phyloP scores from a whole-genome alignment of 30 jellyfish, hydroid and myxozoan species.

The Aurelia sp. region DNA sequence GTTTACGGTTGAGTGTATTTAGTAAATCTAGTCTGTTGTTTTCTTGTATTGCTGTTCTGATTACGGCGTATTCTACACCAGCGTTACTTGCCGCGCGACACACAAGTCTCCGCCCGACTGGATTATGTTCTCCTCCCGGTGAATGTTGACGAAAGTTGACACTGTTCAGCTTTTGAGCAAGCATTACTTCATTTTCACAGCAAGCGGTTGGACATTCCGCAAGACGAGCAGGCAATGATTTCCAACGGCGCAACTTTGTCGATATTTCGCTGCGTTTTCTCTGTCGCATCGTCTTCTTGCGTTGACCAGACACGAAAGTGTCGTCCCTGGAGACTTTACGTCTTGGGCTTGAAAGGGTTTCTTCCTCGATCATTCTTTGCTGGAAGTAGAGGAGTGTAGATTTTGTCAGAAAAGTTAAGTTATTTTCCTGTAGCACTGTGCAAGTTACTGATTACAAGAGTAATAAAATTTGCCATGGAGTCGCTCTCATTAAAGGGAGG shows the following conservation, averaged over 20 bases:
- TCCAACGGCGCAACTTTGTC: conserved; percentile 29
- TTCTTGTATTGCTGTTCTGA: conserved; percentile 69
- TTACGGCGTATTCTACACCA: conserved; percentile 56
- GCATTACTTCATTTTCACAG: background rate
- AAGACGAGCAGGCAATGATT: conserved; percentile 43
- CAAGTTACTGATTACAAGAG: too few relatives aligned
- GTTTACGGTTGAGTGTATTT: conserved; percentile 48
- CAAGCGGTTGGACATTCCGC: background rate
- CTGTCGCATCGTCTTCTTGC: background rate
- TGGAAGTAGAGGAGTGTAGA: too few relatives aligned
- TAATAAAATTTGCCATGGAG: too few relatives aligned
- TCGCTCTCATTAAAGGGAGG: too few relatives aligned
- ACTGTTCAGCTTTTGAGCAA: background rate
- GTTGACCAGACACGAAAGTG: background rate
- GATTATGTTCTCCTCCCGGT: too few relatives aligned
- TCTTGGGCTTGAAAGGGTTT: too few relatives aligned
- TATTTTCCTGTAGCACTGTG: too few relatives aligned
- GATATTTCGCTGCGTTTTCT: conserved; percentile 21
- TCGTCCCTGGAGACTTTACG: background rate
- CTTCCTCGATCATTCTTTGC: too few relatives aligned
- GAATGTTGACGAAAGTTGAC: too few relatives aligned
- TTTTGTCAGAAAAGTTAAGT: too few relatives aligned
- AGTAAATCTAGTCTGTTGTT: conserved; percentile 58
- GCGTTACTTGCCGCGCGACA: conserved; percentile 67
- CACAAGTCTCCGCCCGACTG: background rate